Base-by-base conservation (phyloP, 2,888 invertebrate species). In the Schrankia costaestrigalis region DNA sequence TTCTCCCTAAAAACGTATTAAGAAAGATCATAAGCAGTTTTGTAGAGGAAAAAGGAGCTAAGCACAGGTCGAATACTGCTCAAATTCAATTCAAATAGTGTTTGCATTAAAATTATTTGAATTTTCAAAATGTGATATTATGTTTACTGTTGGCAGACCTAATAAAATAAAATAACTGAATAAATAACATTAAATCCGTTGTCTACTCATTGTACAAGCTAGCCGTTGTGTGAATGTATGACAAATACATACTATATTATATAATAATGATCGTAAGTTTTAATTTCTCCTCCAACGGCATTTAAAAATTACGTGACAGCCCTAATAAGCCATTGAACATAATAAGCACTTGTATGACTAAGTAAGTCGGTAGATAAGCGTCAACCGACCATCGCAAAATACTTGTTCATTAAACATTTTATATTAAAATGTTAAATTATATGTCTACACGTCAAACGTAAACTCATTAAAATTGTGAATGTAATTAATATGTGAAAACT, bases 391-490 rank as follows among this genome's bases (percentile, higher is more conserved):
- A 66, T 58, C 58, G 51, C 63, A 62, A 65, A 64, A 55, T 32
- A 24, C 60, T 52, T 68, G 62, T 66, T 66, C 72, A 68, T 55
- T 54, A 59, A 62, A 34, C n/a, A 34, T 22, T 11, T 14, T 14
- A 10, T 69, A 63, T 65, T 63, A 75, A 72, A 75, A 74, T 70
- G 62, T 48, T 56, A 61, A 71, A 70, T 62, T 60, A 63, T 69
- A 63, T 45, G 63, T 56, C 37, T 28, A 73, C 70, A 61, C 58
- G 57, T 49, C 39, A 41, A 30, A 59, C 66, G 50, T 40, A 41
- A 30, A 59, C 66, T 65, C 49, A 63, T 14, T 24, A 51, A 48
- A 47, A 2, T 0, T 23, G 58, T 56, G 57, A 17, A 14, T 28
- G 4, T 10, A 9, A 13, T 27, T 31, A 36, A 31, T 27, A 31